Percentiles rank a stretch among this genome's conserved stretches.
Conservation (phyloP, 2,888 invertebrate genomes). For the Isotomurus palustris region DNA sequence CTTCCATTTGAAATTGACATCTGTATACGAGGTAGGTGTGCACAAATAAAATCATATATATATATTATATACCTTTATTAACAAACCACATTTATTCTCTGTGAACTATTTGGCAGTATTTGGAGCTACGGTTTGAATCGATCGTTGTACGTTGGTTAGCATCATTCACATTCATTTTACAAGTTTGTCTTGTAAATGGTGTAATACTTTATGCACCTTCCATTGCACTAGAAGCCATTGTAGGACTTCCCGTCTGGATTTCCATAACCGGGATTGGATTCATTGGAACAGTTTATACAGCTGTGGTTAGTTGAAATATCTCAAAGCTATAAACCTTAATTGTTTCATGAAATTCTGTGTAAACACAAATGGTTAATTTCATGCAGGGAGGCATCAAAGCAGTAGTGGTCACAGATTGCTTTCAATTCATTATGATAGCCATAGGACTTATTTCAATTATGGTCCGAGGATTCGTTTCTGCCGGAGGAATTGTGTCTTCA, state of each 20-base stretch:
- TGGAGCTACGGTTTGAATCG: conserved; percentile 38
- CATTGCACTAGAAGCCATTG: conserved; percentile 24
- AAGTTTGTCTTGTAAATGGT: conserved; percentile 40
- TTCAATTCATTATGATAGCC: conserved; percentile 33
- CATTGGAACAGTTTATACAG: conserved; percentile 50
- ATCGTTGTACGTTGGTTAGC: conserved; percentile 31
- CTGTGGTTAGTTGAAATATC: conserved; percentile 48
- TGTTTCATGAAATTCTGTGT: no score
- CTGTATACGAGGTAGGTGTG: conserved; percentile 39
- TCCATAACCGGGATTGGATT: conserved; percentile 47
- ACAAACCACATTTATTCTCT: no score
- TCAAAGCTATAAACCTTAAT: no score
- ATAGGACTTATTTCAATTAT: conserved; percentile 46
- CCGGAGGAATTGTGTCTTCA: conserved; percentile 48
- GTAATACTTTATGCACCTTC: conserved; percentile 48
- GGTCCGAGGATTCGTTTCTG: conserved; percentile 48
- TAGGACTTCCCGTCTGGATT: conserved; percentile 7
- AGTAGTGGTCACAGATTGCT: conserved; percentile 37
- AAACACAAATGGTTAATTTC: no score
- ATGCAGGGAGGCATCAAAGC: conserved; percentile 39
- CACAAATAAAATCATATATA: no score
- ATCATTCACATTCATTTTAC: conserved; percentile 37
- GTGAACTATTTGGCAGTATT: conserved; percentile 33
- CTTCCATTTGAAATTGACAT: conserved; percentile 40
- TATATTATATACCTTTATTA: background rate